These are phyloP conservation scores for Euwallacea similis DNA, from an alignment of 1,140 invertebrate species.

Conservation along the genomic window DNA sequence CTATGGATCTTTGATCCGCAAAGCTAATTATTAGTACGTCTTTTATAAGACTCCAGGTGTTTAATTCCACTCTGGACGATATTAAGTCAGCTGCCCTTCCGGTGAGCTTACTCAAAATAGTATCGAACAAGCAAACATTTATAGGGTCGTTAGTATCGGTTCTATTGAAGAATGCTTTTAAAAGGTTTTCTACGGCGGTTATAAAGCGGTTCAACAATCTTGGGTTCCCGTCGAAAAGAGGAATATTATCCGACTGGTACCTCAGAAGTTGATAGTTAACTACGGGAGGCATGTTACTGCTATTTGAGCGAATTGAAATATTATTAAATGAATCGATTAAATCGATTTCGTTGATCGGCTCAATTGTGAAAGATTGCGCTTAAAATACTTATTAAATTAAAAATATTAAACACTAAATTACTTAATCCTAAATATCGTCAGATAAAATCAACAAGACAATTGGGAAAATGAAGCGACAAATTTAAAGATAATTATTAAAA, in stretches of 20 bases:
- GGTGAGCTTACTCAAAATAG: constrained; percentile 36
- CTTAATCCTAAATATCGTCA: too few species aligned
- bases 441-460: too few species aligned
- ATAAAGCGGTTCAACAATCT: constrained; percentile 25
- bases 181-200: constrained; percentile 17
- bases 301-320: not conserved
- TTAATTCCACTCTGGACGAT: constrained; percentile 32
- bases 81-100: constrained; percentile 36
- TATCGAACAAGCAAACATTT: constrained; percentile 32
- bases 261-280: constrained; percentile 13
- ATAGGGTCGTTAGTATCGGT: not conserved
- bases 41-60: constrained; percentile 31
- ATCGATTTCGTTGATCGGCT: too few species aligned
- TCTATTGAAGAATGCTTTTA: constrained; percentile 13
- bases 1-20: constrained; percentile 36
- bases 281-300: constrained; percentile 12
- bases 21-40: constrained; percentile 33
- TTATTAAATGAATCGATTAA: too few species aligned
- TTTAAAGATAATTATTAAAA: too few species aligned
- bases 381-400: too few species aligned
- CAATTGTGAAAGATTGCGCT: too few species aligned
- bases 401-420: too few species aligned
- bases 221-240: constrained; percentile 22
- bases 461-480: too few species aligned
- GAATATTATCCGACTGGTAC: constrained; percentile 33